A percentile compares a stretch with the other conserved stretches of the same genome.
Evolutionary conservation across 2,888 invertebrate genomes (phyloP).

Genomic region (Epirrhoe alternata): DNA sequence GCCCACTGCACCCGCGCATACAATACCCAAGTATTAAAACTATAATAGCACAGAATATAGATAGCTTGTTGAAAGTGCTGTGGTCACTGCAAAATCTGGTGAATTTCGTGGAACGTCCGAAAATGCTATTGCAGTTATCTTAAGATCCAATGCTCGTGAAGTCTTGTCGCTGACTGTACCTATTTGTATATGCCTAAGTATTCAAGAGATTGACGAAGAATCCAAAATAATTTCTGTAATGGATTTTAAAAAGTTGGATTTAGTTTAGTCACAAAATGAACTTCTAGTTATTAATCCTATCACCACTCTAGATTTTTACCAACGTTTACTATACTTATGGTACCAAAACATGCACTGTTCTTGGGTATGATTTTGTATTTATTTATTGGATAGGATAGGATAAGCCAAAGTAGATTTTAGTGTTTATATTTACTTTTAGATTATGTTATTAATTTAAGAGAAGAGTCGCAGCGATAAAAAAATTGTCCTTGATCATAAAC

Average conservation of each 20-base stretch:
- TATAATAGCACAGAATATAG: too few species aligned
- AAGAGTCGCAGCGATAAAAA: not conserved
- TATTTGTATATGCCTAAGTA: too few species aligned
- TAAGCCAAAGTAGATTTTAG: not conserved
- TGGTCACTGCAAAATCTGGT: too few species aligned
- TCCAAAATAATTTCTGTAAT: too few species aligned
- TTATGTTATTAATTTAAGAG: not conserved
- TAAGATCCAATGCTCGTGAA: too few species aligned
- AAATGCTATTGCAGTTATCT: too few species aligned
- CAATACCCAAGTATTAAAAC: constrained; percentile 75
- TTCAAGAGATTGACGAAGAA: too few species aligned
- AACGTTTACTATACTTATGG: not conserved
- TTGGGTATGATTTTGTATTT: not conserved
- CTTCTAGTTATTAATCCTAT: not conserved
- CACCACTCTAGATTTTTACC: not conserved
- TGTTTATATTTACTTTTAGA: not conserved
- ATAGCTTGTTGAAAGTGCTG: constrained; percentile 2
- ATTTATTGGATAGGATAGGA: not conserved
- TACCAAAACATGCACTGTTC: not conserved
- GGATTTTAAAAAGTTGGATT: too few species aligned
- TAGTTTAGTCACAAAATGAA: too few species aligned
- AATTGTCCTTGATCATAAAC: too few species aligned
- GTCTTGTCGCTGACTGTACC: too few species aligned
- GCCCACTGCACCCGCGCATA: constrained; percentile 72
- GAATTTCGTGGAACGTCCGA: too few species aligned